These are phyloP conservation scores for Notocelia uddmanniana DNA, from an alignment of 2,888 invertebrate species.

Conservation along the genomic window DNA sequence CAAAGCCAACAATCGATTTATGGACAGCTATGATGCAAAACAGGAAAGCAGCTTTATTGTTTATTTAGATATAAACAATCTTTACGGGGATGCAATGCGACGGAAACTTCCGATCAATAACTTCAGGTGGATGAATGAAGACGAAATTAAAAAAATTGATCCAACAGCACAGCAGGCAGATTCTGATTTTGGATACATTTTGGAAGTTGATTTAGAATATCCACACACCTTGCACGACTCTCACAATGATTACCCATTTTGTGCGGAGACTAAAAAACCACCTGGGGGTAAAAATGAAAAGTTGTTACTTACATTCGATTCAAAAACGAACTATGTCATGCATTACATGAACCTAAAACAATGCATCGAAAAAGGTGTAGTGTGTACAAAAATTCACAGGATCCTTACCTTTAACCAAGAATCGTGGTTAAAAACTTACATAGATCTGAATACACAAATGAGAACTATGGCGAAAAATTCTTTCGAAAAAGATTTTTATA, in stretches of 20 bases:
- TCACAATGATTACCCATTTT: conserved; percentile 32
- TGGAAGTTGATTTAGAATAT: conserved; percentile 35
- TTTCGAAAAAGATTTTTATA: conserved; percentile 32
- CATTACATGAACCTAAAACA: conserved; percentile 54
- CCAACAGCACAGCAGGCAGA: background rate
- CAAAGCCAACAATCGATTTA: conserved; percentile 30
- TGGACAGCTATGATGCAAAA: conserved; percentile 34
- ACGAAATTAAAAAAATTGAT: conserved; percentile 19
- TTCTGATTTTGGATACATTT: conserved; percentile 24
- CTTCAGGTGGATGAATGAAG: conserved; percentile 26
- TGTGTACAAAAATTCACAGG: conserved; percentile 49
- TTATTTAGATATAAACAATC: conserved; percentile 48
- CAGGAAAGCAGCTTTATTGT: conserved; percentile 32
- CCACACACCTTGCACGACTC: conserved; percentile 38
- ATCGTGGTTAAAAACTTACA: conserved; percentile 24
- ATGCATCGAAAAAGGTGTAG: conserved; percentile 49
- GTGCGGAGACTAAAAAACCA: conserved; percentile 21
- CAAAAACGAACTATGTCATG: conserved; percentile 50
- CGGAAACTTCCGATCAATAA: conserved; percentile 31
- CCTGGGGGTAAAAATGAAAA: conserved; percentile 28
- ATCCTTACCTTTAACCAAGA: conserved; percentile 36
- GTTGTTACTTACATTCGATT: conserved; percentile 49
- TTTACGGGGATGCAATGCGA: conserved; percentile 48
- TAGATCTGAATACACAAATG: conserved; percentile 16
- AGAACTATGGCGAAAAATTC: conserved; percentile 7